Conservation (phyloP, 1,140 invertebrate species). For the Atta texana region DNA sequence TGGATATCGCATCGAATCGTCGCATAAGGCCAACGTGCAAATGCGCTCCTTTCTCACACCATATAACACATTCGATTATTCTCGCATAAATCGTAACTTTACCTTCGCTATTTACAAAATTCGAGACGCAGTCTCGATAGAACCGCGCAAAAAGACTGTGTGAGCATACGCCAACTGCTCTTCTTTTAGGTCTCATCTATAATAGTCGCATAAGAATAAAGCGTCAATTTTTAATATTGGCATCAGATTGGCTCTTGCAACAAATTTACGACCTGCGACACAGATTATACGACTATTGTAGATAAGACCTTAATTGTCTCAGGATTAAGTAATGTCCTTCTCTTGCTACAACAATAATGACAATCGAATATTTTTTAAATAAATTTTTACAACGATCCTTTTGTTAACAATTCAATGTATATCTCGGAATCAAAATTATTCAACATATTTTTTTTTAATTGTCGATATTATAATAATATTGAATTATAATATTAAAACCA, state of each 20-base stretch:
- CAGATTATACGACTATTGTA: no score
- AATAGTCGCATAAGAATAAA: no score
- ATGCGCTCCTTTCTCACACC: conserved; percentile 51
- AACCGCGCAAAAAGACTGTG: conserved; percentile 42
- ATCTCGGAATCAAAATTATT: background rate
- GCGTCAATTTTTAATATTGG: no score
- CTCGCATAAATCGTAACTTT: conserved; percentile 30
- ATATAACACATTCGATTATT: conserved; percentile 41
- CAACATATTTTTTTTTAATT: background rate
- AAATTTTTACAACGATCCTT: background rate
- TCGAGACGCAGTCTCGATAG: conserved; percentile 24
- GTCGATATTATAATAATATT: background rate
- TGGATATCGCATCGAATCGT: conserved; percentile 61
- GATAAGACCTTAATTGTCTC: background rate
- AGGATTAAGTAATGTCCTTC: conserved; percentile 23
- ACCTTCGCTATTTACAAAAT: conserved; percentile 39
- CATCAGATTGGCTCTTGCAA: no score
- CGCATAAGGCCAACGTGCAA: conserved; percentile 40
- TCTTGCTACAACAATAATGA: background rate
- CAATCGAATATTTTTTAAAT: background rate
- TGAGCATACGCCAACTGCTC: background rate
- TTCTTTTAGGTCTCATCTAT: background rate
- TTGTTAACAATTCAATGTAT: background rate
- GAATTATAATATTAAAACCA: conserved; percentile 9
- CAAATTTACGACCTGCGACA: no score